Percentiles rank a stretch among this genome's conserved stretches.
Evolutionary conservation across 2,888 invertebrate genomes (phyloP).

Genomic region (Athalia circularis): DNA sequence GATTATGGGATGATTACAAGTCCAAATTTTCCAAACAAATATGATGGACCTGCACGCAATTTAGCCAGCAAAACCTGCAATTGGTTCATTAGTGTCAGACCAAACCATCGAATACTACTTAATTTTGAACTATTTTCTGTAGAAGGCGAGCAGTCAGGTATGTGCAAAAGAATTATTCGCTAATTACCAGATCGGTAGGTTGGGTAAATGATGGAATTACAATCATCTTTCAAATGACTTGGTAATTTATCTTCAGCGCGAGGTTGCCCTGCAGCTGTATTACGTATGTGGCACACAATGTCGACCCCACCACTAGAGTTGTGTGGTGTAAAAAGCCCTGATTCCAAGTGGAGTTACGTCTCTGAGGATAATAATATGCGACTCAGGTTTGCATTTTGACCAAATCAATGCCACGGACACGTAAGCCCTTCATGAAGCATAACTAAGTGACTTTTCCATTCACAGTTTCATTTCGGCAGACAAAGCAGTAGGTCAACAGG

Average conservation of each 20-base stretch:
- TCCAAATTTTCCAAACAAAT: conserved; percentile 93
- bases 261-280: conserved; percentile 93
- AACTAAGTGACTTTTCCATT: conserved; percentile 47
- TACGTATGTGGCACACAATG: conserved; percentile 91
- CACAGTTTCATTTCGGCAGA: conserved; percentile 95
- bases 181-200: too few relatives aligned
- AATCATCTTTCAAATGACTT: background rate
- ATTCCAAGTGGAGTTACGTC: conserved; percentile 88
- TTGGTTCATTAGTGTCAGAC: conserved; percentile 94
- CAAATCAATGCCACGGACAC: background rate
- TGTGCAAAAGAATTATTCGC: conserved; percentile 61
- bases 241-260: conserved; percentile 77
- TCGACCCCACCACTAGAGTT: conserved; percentile 89
- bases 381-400: conserved; percentile 80
- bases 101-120: conserved; percentile 91
- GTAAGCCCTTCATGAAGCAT: background rate
- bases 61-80: conserved; percentile 94
- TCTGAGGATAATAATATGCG: conserved; percentile 92
- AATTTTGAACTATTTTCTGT: conserved; percentile 94
- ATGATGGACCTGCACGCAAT: conserved; percentile 87
- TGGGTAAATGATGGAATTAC: background rate
- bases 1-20: conserved; percentile 90
- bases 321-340: conserved; percentile 88
- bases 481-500: conserved; percentile 94
- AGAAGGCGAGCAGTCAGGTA: conserved; percentile 93